Base-by-base conservation (phyloP, 1,140 invertebrate genomes). In the Temnothorax curvispinosus region DNA sequence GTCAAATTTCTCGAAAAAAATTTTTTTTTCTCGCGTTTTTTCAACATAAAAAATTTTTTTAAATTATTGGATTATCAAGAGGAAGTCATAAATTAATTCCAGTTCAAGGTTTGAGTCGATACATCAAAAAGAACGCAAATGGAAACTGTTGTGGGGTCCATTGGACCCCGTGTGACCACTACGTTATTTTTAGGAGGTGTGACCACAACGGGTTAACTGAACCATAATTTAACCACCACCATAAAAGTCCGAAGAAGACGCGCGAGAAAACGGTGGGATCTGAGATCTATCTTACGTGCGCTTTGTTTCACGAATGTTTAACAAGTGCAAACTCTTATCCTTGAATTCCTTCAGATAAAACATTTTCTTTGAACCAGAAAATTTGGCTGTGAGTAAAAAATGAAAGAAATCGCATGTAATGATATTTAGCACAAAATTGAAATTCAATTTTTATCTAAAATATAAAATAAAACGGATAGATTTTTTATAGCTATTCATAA, bases 161-260 rank as follows among this genome's bases (percentile, higher is more conserved):
- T n/a, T n/a, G n/a, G n/a, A n/a, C n/a, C n/a, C n/a, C n/a, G n/a
- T n/a, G n/a, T n/a, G n/a, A n/a, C n/a, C n/a, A n/a, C n/a, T n/a
- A n/a, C n/a, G n/a, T n/a, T n/a, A n/a, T n/a, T n/a, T n/a, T n/a
- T n/a, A n/a, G n/a, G n/a, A n/a, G n/a, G n/a, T n/a, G n/a, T n/a
- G n/a, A n/a, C n/a, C n/a, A n/a, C n/a, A n/a, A n/a, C n/a, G n/a
- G n/a, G n/a, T n/a, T n/a, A n/a, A 78, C 84, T 18, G 74, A 85
- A 54, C 44, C 38, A 67, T 67, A 54, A 77, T 67, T 85, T 78
- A 85, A 85, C 74, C n/a, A 78, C 27, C 44, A 69, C 69, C 67
- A 44, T 84, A 84, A 77, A 85, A 15, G 6, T 62, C 18, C 9
- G 32, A 54, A 44, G 18, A 44, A 77, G 71, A 41, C 5, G 9